Conservation (phyloP, 2,113 vertebrate genomes). For the Suricata suricatta region DNA sequence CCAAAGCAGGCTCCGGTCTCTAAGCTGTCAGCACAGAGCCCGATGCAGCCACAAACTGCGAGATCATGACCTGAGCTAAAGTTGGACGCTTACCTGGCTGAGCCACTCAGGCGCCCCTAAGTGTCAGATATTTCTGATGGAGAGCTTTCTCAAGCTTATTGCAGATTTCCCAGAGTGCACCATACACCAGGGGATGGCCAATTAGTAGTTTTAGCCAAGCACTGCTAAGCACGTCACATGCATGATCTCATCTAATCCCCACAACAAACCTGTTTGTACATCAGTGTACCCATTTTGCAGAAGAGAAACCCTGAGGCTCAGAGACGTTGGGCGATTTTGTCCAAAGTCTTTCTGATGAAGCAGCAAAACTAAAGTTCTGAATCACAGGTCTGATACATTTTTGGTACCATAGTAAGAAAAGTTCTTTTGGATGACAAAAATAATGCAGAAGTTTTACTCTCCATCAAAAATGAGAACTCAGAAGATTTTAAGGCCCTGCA, state of each 20-base stretch:
- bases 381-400: conserved; percentile 7
- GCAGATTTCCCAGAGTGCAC: neutral
- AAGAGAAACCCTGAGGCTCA: neutral
- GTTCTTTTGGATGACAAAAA: neutral
- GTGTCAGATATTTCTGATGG: neutral
- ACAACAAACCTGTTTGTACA: neutral
- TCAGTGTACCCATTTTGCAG: neutral
- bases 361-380: conserved; percentile 38
- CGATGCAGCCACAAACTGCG: too few relatives aligned
- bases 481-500: neutral
- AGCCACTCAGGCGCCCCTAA: neutral
- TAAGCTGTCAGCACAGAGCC: too few relatives aligned
- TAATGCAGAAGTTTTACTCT: neutral
- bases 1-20: too few relatives aligned
- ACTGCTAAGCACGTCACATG: neutral
- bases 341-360: neutral
- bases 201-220: neutral
- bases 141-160: neutral
- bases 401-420: conserved; percentile 1
- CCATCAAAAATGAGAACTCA: conserved; percentile 15
- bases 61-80: too few relatives aligned
- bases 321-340: neutral
- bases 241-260: neutral
- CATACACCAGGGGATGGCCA: neutral
- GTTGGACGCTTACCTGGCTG: too few relatives aligned